Conservation (phyloP, 2,797 vertebrate genomes). For the Lutjanus campechanus region DNA sequence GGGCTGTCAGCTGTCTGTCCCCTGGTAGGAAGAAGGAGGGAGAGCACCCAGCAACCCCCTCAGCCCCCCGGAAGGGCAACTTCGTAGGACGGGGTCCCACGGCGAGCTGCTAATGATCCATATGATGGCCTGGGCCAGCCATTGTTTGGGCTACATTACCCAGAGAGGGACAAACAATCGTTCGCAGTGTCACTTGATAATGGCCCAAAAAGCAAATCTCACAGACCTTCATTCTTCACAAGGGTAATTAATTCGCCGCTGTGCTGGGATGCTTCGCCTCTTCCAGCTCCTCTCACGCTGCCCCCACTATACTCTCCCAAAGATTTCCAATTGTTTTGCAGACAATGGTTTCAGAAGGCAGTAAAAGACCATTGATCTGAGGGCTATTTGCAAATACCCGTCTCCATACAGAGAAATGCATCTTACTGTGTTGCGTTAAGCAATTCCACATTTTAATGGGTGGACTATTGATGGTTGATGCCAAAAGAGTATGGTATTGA, state of each 20-base stretch:
- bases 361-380: constrained; percentile 83
- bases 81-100: constrained; percentile 62
- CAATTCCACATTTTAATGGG: constrained; percentile 85
- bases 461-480: constrained; percentile 80
- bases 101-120: constrained; percentile 78
- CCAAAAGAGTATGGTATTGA: constrained; percentile 81
- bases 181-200: constrained; percentile 82
- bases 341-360: constrained; percentile 83
- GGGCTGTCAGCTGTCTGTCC: constrained; percentile 72
- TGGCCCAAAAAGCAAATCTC: constrained; percentile 79
- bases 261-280: constrained; percentile 70
- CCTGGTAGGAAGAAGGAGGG: constrained; percentile 28
- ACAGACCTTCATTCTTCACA: constrained; percentile 80
- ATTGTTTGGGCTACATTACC: constrained; percentile 82
- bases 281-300: constrained; percentile 55
- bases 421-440: constrained; percentile 81
- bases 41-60: constrained; percentile 48
- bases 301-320: constrained; percentile 75
- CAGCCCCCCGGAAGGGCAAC: constrained; percentile 49
- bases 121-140: constrained; percentile 68
- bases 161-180: constrained; percentile 82
- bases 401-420: constrained; percentile 76
- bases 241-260: constrained; percentile 83
- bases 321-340: constrained; percentile 87
- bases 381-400: constrained; percentile 78